Percentiles rank a stretch among this genome's conserved stretches.
These are phyloP conservation scores for Scaptomyza pallida DNA, from an alignment of 1,140 invertebrate species.

Conservation along the genomic window DNA sequence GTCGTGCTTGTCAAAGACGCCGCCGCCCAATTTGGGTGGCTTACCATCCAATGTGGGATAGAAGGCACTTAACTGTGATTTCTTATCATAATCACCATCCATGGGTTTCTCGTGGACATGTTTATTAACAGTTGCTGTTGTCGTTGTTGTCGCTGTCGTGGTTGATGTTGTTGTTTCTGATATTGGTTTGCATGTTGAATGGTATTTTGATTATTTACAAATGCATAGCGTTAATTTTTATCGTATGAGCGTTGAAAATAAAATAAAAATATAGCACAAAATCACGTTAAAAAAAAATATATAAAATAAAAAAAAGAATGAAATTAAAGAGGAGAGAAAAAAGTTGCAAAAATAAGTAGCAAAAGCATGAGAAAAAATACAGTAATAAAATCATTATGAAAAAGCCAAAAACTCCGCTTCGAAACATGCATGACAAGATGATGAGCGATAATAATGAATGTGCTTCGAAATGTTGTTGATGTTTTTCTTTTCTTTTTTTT, in stretches of 20 bases:
- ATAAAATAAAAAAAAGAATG: slow-evolving; percentile 19
- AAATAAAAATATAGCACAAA: slow-evolving; percentile 63
- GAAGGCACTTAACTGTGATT: slow-evolving; percentile 63
- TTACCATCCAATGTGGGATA: slow-evolving; percentile 83
- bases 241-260: slow-evolving; percentile 62
- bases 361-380: slow-evolving; percentile 39
- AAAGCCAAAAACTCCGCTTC: slow-evolving; percentile 27
- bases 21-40: slow-evolving; percentile 61
- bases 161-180: slow-evolving; percentile 65
- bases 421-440: slow-evolving; percentile 26
- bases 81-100: slow-evolving; percentile 65
- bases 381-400: slow-evolving; percentile 27
- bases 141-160: slow-evolving; percentile 41
- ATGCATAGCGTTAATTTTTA: slow-evolving; percentile 73
- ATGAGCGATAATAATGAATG: slow-evolving; percentile 27
- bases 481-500: not conserved
- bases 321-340: slow-evolving; percentile 21
- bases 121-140: slow-evolving; percentile 37
- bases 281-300: slow-evolving; percentile 42
- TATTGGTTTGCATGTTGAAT: slow-evolving; percentile 75
- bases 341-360: slow-evolving; percentile 38
- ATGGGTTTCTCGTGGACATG: slow-evolving; percentile 23
- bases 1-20: slow-evolving; percentile 71
- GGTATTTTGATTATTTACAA: slow-evolving; percentile 78
- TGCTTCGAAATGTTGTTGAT: slow-evolving; percentile 11